These are phyloP conservation scores for Leucania comma DNA, from an alignment of 2,888 invertebrate species.

Conservation along the genomic window DNA sequence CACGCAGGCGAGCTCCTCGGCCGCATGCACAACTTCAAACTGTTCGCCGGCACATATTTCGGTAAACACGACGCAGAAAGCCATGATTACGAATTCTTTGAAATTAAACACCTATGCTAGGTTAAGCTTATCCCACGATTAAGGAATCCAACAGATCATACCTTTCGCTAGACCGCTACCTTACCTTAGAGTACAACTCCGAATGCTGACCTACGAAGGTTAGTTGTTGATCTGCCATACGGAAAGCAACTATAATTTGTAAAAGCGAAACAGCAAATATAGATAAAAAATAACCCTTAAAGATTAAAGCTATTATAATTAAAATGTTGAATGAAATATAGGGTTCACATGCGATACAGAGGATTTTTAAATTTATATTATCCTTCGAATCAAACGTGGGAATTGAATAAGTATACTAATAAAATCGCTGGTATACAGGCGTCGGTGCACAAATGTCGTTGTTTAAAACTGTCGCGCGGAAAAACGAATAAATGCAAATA, in stretches of 20 bases:
- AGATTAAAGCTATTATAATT: not conserved
- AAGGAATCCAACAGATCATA: not conserved
- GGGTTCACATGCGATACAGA: not conserved
- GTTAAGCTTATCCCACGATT: not conserved
- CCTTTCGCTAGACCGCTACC: not conserved
- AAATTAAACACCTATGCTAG: not conserved
- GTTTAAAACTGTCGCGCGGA: constrained; percentile 44
- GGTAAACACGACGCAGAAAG: not conserved
- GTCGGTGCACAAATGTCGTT: constrained; percentile 42
- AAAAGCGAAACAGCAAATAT: not conserved
- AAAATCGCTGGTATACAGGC: constrained; percentile 15
- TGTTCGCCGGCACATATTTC: not conserved
- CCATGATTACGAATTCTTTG: not conserved
- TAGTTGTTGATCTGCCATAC: not conserved
- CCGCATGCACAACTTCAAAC: not conserved
- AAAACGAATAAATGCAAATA: constrained; percentile 58
- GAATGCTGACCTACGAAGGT: no score
- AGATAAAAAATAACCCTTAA: not conserved
- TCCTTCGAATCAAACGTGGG: not conserved
- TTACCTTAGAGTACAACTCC: not conserved
- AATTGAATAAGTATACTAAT: constrained; percentile 8
- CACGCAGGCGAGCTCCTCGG: not conserved
- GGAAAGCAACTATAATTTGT: not conserved
- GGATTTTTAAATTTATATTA: not conserved
- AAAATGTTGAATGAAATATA: constrained; percentile 14